Conservation (phyloP, 2,888 invertebrate genomes). For the Xestia xanthographa region DNA sequence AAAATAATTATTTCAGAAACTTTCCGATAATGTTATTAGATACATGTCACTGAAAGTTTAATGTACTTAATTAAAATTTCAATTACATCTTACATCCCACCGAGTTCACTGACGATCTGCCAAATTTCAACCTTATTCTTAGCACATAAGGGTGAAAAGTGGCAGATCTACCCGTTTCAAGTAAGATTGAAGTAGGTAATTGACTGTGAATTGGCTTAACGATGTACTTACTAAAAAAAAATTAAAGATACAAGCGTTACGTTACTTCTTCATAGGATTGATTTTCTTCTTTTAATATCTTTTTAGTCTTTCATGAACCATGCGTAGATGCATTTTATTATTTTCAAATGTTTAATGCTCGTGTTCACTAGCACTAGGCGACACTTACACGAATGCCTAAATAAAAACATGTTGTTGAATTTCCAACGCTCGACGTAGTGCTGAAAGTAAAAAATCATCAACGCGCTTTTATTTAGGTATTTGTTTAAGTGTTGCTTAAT, state of each 20-base stretch:
- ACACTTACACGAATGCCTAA: not conserved
- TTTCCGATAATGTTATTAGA: not conserved
- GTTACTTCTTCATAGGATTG: conserved; percentile 15
- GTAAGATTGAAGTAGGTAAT: conserved; percentile 2
- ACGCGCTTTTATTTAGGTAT: not conserved
- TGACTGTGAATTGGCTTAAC: not conserved
- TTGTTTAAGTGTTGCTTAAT: not conserved
- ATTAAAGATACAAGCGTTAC: not conserved
- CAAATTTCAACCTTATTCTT: too few relatives aligned
- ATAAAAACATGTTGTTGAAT: not conserved
- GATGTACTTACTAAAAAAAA: not conserved
- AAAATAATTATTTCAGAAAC: not conserved
- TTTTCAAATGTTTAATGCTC: conserved; percentile 26
- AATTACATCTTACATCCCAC: not conserved
- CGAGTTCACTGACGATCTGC: too few relatives aligned
- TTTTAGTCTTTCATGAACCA: conserved; percentile 52
- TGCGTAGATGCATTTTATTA: conserved; percentile 54
- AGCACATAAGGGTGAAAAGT: too few relatives aligned
- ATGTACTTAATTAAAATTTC: conserved; percentile 8
- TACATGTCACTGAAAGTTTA: not conserved
- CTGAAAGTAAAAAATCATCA: not conserved
- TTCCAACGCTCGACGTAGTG: not conserved
- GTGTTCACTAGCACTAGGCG: not conserved
- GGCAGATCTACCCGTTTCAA: not conserved
- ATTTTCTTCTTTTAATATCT: conserved; percentile 45